phyloP scores from a whole-genome alignment of 2,888 invertebrate genomes.

The Drosophila nigricruria region DNA sequence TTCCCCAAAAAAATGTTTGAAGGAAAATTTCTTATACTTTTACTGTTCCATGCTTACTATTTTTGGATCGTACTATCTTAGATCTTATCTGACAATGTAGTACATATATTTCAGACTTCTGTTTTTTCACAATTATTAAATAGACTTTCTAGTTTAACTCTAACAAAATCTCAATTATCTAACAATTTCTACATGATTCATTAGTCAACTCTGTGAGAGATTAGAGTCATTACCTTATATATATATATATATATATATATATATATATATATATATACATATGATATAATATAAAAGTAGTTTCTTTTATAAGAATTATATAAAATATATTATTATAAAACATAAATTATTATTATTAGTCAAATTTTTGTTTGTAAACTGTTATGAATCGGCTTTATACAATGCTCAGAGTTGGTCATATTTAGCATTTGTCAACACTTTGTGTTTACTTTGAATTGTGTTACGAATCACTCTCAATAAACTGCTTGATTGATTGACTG shows the following conservation, averaged over 20 bases:
- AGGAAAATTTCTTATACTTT: too few relatives aligned
- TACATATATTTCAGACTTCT: background rate
- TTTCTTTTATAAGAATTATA: too few relatives aligned
- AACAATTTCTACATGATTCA: background rate
- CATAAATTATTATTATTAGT: too few relatives aligned
- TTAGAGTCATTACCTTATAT: background rate
- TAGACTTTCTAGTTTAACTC: background rate
- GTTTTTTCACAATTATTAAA: background rate
- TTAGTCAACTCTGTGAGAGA: background rate
- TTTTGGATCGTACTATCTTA: background rate
- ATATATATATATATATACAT: background rate
- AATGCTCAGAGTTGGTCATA: constrained; percentile 11
- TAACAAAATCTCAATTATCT: background rate
- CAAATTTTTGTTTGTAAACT: background rate
- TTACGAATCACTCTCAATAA: constrained; percentile 23
- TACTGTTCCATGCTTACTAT: background rate
- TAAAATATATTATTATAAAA: too few relatives aligned
- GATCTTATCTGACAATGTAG: background rate
- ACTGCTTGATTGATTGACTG: background rate
- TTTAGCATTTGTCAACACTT: constrained; percentile 17
- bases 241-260: background rate
- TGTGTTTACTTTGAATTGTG: constrained; percentile 34
- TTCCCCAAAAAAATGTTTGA: background rate
- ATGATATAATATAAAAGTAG: background rate
- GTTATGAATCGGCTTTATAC: constrained; percentile 1